Evolutionary conservation across 2,113 vertebrate genomes (phyloP).

Genomic region (Thomomys bottae): DNA sequence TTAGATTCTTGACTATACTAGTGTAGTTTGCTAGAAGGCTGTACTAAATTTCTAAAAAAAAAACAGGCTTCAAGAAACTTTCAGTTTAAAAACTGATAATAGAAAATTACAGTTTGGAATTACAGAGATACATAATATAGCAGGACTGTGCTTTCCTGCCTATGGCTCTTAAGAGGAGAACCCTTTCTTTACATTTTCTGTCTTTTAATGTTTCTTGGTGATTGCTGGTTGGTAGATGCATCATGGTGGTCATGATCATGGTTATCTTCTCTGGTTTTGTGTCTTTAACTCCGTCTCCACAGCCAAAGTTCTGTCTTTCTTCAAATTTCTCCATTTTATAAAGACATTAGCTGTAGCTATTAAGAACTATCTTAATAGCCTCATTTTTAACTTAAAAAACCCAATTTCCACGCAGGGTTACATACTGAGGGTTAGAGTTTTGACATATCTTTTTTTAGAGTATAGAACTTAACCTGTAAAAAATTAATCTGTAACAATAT

Average conservation of each 20-base stretch:
- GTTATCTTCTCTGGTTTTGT: neutral
- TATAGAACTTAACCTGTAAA: neutral
- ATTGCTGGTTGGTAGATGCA: neutral
- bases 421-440: neutral
- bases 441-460: neutral
- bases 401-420: neutral
- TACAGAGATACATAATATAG: neutral
- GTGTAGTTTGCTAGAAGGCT: slow-evolving; percentile 25
- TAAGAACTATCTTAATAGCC: neutral
- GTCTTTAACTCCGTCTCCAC: neutral
- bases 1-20: neutral
- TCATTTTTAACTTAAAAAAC: slow-evolving; percentile 24
- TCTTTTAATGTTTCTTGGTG: neutral
- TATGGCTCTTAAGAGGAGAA: neutral
- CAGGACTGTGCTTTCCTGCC: neutral
- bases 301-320: neutral
- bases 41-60: neutral
- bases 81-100: neutral
- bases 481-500: neutral
- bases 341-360: neutral
- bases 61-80: neutral
- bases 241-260: neutral
- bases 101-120: neutral
- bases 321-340: neutral
- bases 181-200: neutral